phyloP scores from a whole-genome alignment of 2,888 invertebrate genomes.

The Rhogogaster chlorosoma region DNA sequence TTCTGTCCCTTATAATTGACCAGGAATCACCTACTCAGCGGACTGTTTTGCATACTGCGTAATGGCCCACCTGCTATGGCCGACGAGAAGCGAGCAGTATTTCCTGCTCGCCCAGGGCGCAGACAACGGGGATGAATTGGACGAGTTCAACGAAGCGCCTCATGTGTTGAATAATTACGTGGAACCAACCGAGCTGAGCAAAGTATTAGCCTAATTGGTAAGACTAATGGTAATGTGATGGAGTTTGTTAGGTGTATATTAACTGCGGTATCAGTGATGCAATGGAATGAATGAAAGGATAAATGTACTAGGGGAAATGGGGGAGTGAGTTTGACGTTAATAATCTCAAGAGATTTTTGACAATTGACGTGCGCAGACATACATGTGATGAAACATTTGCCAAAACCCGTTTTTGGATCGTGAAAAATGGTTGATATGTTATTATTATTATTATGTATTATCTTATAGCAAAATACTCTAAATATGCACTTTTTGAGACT shows the following conservation, averaged over 20 bases:
- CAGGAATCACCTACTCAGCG: constrained; percentile 96
- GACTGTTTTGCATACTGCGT: constrained; percentile 97
- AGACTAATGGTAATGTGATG: not conserved
- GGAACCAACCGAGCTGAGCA: constrained; percentile 75
- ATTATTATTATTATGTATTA: not conserved
- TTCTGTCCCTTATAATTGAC: constrained; percentile 26
- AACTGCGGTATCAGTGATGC: not conserved
- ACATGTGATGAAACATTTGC: constrained; percentile 72
- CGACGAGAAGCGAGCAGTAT: constrained; percentile 95
- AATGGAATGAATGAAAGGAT: not conserved
- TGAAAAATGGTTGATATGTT: constrained; percentile 52
- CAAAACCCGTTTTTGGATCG: constrained; percentile 63
- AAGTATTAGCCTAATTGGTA: constrained; percentile 72
- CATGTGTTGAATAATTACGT: constrained; percentile 86
- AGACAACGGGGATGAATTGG: constrained; percentile 86
- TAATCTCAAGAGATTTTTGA: constrained; percentile 49
- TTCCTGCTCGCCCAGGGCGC: constrained; percentile 85
- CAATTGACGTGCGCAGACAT: not conserved
- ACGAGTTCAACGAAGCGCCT: constrained; percentile 95
- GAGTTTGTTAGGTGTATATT: not conserved
- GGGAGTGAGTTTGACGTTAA: not conserved
- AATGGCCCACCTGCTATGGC: constrained; percentile 98
- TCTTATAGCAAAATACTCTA: constrained; percentile 60
- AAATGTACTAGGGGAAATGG: not conserved
- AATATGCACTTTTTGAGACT: constrained; percentile 73